Evolutionary conservation across 2,797 vertebrate species (phyloP).

Genomic region (Sebastes trivittatus): DNA sequence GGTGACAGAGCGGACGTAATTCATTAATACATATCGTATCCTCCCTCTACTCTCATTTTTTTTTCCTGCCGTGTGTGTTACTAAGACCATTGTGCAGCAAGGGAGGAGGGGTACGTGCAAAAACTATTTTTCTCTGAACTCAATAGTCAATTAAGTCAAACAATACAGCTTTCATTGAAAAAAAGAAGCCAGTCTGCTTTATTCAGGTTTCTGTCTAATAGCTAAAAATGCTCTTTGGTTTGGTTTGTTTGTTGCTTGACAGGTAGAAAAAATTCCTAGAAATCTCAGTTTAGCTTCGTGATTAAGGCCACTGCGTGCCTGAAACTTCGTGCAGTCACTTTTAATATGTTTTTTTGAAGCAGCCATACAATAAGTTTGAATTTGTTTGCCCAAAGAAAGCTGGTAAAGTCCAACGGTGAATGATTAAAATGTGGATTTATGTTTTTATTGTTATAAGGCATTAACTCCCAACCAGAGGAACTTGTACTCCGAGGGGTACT

Average conservation of each 20-base stretch:
- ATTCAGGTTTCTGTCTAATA: slow-evolving; percentile 1
- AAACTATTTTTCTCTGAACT: slow-evolving; percentile 17
- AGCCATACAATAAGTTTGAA: not conserved
- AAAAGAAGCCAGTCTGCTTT: not conserved
- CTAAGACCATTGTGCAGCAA: not conserved
- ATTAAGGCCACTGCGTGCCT: not conserved
- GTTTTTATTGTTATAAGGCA: not conserved
- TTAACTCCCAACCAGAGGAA: not conserved
- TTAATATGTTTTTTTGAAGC: not conserved
- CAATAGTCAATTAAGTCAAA: slow-evolving; percentile 26
- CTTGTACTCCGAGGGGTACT: too few relatives aligned
- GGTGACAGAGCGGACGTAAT: slow-evolving; percentile 47
- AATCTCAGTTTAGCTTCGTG: not conserved
- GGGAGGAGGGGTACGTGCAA: not conserved
- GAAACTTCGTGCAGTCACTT: not conserved
- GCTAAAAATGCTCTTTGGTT: slow-evolving; percentile 19
- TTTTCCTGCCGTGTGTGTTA: not conserved
- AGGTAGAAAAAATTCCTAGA: not conserved
- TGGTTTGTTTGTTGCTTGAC: slow-evolving; percentile 33
- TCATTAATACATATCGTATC: slow-evolving; percentile 37
- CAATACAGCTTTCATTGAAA: slow-evolving; percentile 22
- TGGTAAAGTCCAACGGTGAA: not conserved
- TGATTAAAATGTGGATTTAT: not conserved
- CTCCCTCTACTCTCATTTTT: not conserved
- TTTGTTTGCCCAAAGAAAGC: not conserved